Evolutionary conservation across 2,113 vertebrate species (phyloP).

Genomic region (Naja naja): DNA sequence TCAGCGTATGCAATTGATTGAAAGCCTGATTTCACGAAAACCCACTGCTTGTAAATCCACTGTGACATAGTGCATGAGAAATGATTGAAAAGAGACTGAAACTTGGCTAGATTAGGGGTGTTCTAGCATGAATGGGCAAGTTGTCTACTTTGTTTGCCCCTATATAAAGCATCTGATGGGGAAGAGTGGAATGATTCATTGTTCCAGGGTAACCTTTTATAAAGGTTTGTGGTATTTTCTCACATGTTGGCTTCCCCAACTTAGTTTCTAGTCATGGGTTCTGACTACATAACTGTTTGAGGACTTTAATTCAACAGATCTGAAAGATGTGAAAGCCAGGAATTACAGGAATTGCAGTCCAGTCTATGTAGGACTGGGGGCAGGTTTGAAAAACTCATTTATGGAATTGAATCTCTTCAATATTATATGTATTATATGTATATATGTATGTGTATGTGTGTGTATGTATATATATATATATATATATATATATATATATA

Average conservation of each 20-base stretch:
- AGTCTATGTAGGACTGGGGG: not conserved
- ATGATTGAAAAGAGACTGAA: not conserved
- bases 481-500: no score
- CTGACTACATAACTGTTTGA: not conserved
- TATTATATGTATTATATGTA: no score
- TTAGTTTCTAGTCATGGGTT: not conserved
- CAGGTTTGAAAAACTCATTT: not conserved
- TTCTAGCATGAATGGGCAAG: not conserved
- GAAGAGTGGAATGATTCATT: not conserved
- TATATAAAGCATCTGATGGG: not conserved
- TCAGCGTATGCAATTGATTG: not conserved
- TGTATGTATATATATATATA: no score
- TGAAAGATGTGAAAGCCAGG: not conserved
- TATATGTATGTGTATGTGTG: no score
- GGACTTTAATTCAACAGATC: not conserved
- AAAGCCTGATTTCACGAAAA: not conserved
- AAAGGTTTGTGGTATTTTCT: not conserved
- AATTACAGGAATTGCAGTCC: not conserved
- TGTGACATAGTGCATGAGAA: not conserved
- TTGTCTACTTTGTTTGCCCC: not conserved
- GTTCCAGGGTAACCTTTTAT: not conserved
- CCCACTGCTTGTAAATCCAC: not conserved
- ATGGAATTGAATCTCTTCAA: not conserved
- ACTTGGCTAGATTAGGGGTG: not conserved
- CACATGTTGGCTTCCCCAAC: not conserved